These are phyloP conservation scores for human (Homo sapiens) DNA, from an alignment of 2,113 vertebrate genomes.

Conservation along the genomic window GRCh38 chr11:30899501-30900000, in stretches of 20 bases:
- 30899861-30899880: constrained; percentile 61
- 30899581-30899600: constrained; percentile 76
- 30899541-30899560: constrained; percentile 79
- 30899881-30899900: constrained; percentile 66
- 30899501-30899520: background rate
- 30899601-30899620: constrained; percentile 68
- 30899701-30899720: constrained; percentile 63
- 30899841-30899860: constrained; percentile 44
- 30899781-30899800: constrained; percentile 56
- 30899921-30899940: constrained; percentile 49
- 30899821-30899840: background rate
- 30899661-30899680: constrained; percentile 47
- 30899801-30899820: constrained; percentile 59
- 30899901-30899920: constrained; percentile 43
- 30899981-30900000: constrained; percentile 72
- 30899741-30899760: constrained; percentile 75
- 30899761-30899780: constrained; percentile 56
- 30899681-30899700: constrained; percentile 58
- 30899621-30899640: constrained; percentile 67
- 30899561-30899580: constrained; percentile 76
- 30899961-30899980: constrained; percentile 56
- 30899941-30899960: constrained; percentile 67
- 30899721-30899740: constrained; percentile 73
- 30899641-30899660: constrained; percentile 57
- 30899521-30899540: background rate